A percentile compares a stretch with the other conserved stretches of the same genome.
These are phyloP conservation scores for Felis catus DNA, from an alignment of 2,113 vertebrate genomes.

Conservation along the genomic window DNA sequence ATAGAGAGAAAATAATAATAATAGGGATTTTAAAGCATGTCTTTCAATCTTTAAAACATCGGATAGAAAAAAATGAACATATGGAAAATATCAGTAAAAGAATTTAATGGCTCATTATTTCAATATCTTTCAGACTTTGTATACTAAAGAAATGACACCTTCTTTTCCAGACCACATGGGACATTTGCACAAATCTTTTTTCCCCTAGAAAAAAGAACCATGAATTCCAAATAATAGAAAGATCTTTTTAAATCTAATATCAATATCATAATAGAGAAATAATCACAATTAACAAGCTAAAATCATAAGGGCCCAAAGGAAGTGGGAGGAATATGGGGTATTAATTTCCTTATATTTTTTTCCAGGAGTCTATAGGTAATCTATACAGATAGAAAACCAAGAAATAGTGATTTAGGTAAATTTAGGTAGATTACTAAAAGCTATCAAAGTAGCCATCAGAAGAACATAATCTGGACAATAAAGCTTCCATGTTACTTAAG, in stretches of 20 bases:
- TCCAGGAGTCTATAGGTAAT: neutral
- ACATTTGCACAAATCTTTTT: slow-evolving; percentile 22
- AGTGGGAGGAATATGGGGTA: neutral
- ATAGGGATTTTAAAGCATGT: neutral
- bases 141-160: slow-evolving; percentile 9
- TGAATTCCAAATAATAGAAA: neutral
- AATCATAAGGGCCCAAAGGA: neutral
- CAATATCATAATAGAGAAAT: slow-evolving; percentile 20
- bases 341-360: slow-evolving; percentile 6
- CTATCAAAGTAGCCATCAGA: neutral
- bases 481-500: neutral
- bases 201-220: neutral
- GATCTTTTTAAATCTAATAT: neutral
- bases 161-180: neutral
- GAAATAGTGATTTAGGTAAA: neutral
- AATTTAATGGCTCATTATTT: slow-evolving; percentile 54
- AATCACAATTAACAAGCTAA: neutral
- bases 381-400: neutral
- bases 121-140: slow-evolving; percentile 31
- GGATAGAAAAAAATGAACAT: neutral
- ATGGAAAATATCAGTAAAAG: neutral
- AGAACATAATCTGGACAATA: neutral
- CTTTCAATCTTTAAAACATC: slow-evolving; percentile 48
- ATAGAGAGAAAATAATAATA: neutral
- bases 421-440: neutral